Percentiles rank a stretch among this genome's conserved stretches.
Conservation (phyloP, 2,797 vertebrate genomes). For the Pangasius macronema region DNA sequence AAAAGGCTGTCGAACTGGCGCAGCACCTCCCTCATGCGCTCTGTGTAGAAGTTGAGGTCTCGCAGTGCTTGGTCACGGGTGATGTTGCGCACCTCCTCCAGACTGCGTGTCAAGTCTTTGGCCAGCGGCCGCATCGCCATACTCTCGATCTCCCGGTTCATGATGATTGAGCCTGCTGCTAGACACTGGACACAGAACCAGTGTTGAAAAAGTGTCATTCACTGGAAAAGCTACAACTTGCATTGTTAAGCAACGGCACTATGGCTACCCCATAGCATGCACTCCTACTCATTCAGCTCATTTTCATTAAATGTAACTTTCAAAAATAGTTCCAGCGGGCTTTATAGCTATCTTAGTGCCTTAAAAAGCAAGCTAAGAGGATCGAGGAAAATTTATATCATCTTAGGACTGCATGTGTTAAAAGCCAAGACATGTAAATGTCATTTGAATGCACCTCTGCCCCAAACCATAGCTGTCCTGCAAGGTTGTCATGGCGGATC, state of each 20-base stretch:
- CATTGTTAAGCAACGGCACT: background rate
- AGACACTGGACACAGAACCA: constrained; percentile 79
- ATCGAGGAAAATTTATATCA: background rate
- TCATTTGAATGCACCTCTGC: constrained; percentile 82
- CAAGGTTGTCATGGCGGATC: constrained; percentile 98
- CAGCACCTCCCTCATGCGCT: constrained; percentile 91
- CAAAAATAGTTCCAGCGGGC: background rate
- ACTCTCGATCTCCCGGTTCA: constrained; percentile 99
- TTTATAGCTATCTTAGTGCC: background rate
- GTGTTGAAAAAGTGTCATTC: constrained; percentile 2
- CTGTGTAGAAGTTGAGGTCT: constrained; percentile 92
- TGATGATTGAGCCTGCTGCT: constrained; percentile 97
- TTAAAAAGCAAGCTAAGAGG: background rate
- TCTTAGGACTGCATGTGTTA: background rate
- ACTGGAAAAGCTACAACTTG: background rate
- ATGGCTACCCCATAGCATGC: background rate
- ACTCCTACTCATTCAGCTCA: background rate
- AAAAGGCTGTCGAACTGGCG: constrained; percentile 93
- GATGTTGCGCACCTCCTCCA: constrained; percentile 92
- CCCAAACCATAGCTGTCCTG: constrained; percentile 97
- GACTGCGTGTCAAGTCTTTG: constrained; percentile 91
- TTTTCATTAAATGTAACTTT: background rate
- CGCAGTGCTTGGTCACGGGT: constrained; percentile 94
- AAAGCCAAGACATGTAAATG: background rate
- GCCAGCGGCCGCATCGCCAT: constrained; percentile 96